These are phyloP conservation scores for Rhynchonycteris naso DNA, from an alignment of 2,797 vertebrate species.

Conservation along the genomic window DNA sequence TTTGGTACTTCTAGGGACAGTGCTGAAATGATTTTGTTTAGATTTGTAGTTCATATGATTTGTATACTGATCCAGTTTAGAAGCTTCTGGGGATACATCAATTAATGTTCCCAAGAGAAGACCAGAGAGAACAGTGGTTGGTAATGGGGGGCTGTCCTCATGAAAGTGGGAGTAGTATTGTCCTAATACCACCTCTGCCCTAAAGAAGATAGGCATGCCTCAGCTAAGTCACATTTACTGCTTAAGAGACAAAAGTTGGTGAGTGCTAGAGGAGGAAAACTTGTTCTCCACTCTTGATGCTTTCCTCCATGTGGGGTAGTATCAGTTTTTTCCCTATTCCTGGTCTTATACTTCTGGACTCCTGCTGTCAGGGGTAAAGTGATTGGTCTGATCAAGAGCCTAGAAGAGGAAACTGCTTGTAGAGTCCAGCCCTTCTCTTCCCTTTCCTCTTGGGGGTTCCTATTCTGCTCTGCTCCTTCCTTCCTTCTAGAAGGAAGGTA, in stretches of 20 bases:
- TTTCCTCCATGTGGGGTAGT: neutral
- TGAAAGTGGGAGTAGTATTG: neutral
- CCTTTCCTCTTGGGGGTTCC: neutral
- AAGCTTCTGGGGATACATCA: neutral
- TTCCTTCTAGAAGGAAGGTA: neutral
- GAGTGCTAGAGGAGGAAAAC: neutral
- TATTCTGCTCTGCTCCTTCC: neutral
- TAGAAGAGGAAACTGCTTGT: neutral
- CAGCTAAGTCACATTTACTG: neutral
- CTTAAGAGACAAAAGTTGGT: neutral
- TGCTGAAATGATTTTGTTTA: neutral
- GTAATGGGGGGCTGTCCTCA: neutral
- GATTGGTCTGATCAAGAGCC: neutral
- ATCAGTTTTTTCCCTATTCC: neutral
- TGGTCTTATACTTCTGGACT: neutral
- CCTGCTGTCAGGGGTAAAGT: neutral
- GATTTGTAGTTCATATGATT: neutral
- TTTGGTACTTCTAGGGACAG: neutral
- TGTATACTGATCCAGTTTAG: neutral
- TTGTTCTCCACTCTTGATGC: neutral
- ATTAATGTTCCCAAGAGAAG: neutral
- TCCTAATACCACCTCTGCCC: neutral
- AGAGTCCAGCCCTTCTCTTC: neutral
- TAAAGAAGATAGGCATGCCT: neutral
- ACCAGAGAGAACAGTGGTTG: neutral